Evolutionary conservation across 2,888 invertebrate genomes (phyloP).

Genomic region (Harpalus rubripes): DNA sequence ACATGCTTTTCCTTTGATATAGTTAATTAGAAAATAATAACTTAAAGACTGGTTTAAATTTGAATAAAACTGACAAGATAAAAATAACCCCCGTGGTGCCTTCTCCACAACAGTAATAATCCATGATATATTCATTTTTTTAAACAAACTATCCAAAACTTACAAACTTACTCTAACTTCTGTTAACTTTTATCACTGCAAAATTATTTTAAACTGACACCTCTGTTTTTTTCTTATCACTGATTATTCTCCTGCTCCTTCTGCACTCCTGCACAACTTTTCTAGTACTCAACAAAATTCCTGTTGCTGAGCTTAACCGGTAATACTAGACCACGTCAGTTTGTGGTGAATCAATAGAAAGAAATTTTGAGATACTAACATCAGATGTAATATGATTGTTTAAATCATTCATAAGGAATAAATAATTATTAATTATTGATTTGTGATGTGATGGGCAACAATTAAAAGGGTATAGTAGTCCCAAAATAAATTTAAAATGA

Average conservation of each 20-base stretch:
- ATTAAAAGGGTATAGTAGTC: neutral
- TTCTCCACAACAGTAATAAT: no score
- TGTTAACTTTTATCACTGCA: neutral
- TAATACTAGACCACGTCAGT: slow-evolving; percentile 55
- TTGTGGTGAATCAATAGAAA: slow-evolving; percentile 43
- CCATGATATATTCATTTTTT: no score
- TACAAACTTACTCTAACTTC: neutral
- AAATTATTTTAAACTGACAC: neutral
- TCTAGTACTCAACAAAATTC: neutral
- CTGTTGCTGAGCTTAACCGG: slow-evolving; percentile 32
- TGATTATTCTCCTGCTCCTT: neutral
- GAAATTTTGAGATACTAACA: slow-evolving; percentile 7
- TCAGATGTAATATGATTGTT: neutral
- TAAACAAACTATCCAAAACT: no score
- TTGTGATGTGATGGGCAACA: neutral
- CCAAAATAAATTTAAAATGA: neutral
- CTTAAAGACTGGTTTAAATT: no score
- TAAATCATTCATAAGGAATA: neutral
- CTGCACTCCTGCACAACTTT: neutral
- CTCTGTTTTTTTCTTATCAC: neutral
- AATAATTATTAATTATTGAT: neutral
- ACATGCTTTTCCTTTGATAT: neutral
- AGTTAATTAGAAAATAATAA: no score
- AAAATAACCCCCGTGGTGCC: no score
- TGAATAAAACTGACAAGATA: no score